Percentiles rank a stretch among this genome's conserved stretches.
These are phyloP conservation scores for Staurois parvus DNA, from an alignment of 2,797 vertebrate genomes.

Conservation along the genomic window DNA sequence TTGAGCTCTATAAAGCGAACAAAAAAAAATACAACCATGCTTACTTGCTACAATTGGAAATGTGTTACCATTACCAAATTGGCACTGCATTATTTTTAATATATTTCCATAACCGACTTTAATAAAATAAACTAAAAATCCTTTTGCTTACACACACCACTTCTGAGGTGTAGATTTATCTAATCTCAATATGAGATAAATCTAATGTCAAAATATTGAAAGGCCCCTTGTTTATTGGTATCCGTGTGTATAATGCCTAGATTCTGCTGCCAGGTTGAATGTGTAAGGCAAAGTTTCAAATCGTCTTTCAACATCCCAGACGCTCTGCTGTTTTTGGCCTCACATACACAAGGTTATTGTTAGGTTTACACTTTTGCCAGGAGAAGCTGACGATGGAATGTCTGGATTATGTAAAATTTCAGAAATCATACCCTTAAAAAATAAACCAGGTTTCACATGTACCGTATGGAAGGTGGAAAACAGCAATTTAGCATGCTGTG, in stretches of 20 bases:
- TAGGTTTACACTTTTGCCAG: constrained; percentile 46
- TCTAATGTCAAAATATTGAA: constrained; percentile 50
- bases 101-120: constrained; percentile 13
- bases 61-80: background rate
- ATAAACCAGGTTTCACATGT: constrained; percentile 41
- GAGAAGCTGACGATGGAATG: constrained; percentile 52
- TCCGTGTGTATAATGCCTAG: constrained; percentile 39
- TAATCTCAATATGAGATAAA: constrained; percentile 46
- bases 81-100: background rate
- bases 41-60: constrained; percentile 1
- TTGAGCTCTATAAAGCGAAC: background rate
- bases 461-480: constrained; percentile 31
- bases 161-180: constrained; percentile 18
- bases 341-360: constrained; percentile 57
- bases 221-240: constrained; percentile 42
- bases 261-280: constrained; percentile 43
- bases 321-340: constrained; percentile 51
- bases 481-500: constrained; percentile 31
- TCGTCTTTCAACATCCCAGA: constrained; percentile 46
- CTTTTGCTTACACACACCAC: background rate
- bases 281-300: constrained; percentile 42
- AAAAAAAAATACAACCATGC: background rate
- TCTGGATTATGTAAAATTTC: constrained; percentile 56
- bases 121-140: constrained; percentile 20
- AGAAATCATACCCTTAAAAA: constrained; percentile 53